Percentiles rank a stretch among this genome's conserved stretches.
Evolutionary conservation across 2,797 vertebrate genomes (phyloP).

Genomic region (Rhinoraja longicauda): DNA sequence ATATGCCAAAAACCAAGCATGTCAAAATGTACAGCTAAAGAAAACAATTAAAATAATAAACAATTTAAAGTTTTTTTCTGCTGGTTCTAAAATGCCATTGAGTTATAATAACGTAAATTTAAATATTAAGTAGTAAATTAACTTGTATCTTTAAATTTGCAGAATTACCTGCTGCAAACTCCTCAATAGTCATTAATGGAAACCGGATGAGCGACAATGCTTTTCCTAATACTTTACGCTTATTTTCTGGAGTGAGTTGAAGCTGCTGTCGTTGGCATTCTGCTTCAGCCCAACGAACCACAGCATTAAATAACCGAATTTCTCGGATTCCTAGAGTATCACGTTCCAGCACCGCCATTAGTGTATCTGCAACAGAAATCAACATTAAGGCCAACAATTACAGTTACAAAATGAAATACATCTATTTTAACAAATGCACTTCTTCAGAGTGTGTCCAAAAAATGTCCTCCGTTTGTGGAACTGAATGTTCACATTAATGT

Average conservation of each 20-base stretch:
- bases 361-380: conserved; percentile 67
- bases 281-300: conserved; percentile 89
- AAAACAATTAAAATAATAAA: no score
- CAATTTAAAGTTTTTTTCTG: background rate
- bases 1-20: background rate
- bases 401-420: background rate
- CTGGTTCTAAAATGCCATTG: background rate
- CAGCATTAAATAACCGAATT: conserved; percentile 85
- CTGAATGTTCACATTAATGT: background rate
- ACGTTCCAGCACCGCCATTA: conserved; percentile 87
- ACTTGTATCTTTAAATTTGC: no score
- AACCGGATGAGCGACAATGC: conserved; percentile 90
- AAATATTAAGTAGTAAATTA: no score
- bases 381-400: background rate
- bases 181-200: conserved; percentile 95
- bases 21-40: background rate
- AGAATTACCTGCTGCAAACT: conserved; percentile 85
- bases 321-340: conserved; percentile 93
- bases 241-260: conserved; percentile 82
- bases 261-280: conserved; percentile 92
- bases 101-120: background rate
- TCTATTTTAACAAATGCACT: background rate
- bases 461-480: background rate
- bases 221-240: conserved; percentile 84
- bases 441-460: background rate